Evolutionary conservation across 92 coral and sea anemone genomes (phyloP).

Genomic region (Parazoanthus atlanticus): DNA sequence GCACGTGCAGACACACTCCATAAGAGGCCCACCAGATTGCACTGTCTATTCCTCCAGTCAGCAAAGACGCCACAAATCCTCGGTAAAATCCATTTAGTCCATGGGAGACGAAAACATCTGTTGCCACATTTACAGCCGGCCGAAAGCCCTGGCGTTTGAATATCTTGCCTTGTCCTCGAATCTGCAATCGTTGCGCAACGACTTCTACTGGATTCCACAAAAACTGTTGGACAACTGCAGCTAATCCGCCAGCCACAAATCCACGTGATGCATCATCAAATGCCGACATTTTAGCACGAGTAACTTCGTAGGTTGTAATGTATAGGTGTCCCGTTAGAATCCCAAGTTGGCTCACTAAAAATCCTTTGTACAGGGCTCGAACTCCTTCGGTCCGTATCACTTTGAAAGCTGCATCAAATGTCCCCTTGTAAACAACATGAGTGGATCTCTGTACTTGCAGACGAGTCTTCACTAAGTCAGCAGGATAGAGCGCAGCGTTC

Average conservation of each 20-base stretch:
- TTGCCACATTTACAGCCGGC: slow-evolving; percentile 62
- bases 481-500: slow-evolving; percentile 75
- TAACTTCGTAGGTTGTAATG: slow-evolving; percentile 83
- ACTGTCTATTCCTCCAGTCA: slow-evolving; percentile 79
- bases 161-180: slow-evolving; percentile 51
- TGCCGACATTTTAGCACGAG: slow-evolving; percentile 73
- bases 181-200: slow-evolving; percentile 73
- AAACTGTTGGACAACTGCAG: slow-evolving; percentile 81
- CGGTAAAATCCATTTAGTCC: slow-evolving; percentile 82
- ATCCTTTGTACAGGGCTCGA: slow-evolving; percentile 87
- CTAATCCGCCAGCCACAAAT: slow-evolving; percentile 88
- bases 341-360: slow-evolving; percentile 73
- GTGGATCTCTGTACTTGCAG: slow-evolving; percentile 86
- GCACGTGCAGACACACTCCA: slow-evolving; percentile 64
- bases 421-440: slow-evolving; percentile 70
- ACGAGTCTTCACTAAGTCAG: slow-evolving; percentile 87
- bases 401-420: slow-evolving; percentile 83
- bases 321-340: slow-evolving; percentile 85
- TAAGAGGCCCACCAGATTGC: slow-evolving; percentile 98
- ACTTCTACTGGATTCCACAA: slow-evolving; percentile 84
- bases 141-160: slow-evolving; percentile 58
- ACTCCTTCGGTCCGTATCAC: slow-evolving; percentile 82
- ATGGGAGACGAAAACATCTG: slow-evolving; percentile 70
- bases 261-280: slow-evolving; percentile 82
- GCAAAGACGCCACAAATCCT: slow-evolving; percentile 83